Base-by-base conservation (phyloP, 2,113 vertebrate species). In the Ptilonorhynchus violaceus region DNA sequence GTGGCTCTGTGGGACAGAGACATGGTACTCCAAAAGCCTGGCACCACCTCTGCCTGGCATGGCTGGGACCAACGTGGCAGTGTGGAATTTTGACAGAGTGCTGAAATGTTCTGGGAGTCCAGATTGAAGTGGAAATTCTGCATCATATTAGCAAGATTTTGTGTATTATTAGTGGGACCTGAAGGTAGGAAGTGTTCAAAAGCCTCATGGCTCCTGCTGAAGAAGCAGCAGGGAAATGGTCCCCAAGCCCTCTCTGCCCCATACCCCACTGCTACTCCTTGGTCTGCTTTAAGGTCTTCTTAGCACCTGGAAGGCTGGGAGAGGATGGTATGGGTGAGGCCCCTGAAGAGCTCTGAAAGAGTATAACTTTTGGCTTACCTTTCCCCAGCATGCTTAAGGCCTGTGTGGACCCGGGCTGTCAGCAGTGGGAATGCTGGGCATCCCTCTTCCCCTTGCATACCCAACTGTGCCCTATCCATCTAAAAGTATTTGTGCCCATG, bases 221-320 rank as follows among this genome's bases (percentile, higher is more conserved):
- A 75, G 62, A 24, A 55, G 60, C 60, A 76, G 35, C 7, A 10
- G 52, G 42, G 31, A 60, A 23, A 16, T 73, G 14, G 17, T 80
- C 30, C 35, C n/a, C 1, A 2, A 64, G 31, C 27, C 31, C 19
- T 44, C 7, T 59, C 35, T 74, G 52, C 31, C 39, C 33, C 35
- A 11, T 15, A 21, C 6, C 15, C 23, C 4, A 4, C 42, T 90
- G 47, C 52, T 30, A 8, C 19, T 68, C 24, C 41, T 46, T 2
- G 3, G 27, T 52, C 37, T 52, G 8, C 47, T 30, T 53, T 63
- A 68, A 90, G 18, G 8, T 84, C 19, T 76, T 88, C 44, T 27
- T n/a, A 64, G 35, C 0, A 0, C 49, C 16, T 86, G 59, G 24
- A 2, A 49, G 11, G 7, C 53, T 68, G 58, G 13, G 49, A 52